phyloP scores from a whole-genome alignment of 2,797 vertebrate genomes.

The Phoeniculus purpureus region DNA sequence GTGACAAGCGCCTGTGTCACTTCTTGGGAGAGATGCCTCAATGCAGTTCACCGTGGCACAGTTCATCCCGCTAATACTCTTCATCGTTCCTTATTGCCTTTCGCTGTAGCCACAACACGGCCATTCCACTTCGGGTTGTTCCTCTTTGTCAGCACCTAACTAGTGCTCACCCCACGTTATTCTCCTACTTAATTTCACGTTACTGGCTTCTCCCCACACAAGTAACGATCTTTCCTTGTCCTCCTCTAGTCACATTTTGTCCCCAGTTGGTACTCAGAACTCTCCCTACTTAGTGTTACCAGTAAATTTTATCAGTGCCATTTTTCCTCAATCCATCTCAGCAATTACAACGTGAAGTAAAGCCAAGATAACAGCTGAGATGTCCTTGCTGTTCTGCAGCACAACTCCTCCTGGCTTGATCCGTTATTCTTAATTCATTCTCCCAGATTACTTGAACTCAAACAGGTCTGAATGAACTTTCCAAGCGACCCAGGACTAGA shows the following conservation, averaged over 20 bases:
- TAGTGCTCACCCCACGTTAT: background rate
- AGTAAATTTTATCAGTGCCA: background rate
- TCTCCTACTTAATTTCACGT: background rate
- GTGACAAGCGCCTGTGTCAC: background rate
- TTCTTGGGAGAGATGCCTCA: background rate
- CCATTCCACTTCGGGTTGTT: background rate
- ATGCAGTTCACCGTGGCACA: background rate
- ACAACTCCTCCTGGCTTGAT: background rate
- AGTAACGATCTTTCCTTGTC: constrained; percentile 18
- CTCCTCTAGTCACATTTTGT: constrained; percentile 33
- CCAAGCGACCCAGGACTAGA: background rate
- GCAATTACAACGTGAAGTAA: constrained; percentile 37
- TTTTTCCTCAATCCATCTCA: constrained; percentile 21
- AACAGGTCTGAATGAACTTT: background rate
- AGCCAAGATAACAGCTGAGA: background rate
- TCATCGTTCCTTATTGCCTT: background rate
- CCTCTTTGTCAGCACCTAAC: background rate
- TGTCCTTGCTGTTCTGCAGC: background rate
- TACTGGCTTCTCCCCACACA: constrained; percentile 1
- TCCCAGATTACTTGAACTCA: background rate
- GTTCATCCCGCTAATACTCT: background rate
- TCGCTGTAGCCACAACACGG: background rate
- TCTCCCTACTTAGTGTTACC: background rate
- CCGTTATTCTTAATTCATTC: constrained; percentile 16
- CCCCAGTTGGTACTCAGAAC: background rate